phyloP scores from a whole-genome alignment of 2,888 invertebrate species.

The Hirtodrosophila histrioides region DNA sequence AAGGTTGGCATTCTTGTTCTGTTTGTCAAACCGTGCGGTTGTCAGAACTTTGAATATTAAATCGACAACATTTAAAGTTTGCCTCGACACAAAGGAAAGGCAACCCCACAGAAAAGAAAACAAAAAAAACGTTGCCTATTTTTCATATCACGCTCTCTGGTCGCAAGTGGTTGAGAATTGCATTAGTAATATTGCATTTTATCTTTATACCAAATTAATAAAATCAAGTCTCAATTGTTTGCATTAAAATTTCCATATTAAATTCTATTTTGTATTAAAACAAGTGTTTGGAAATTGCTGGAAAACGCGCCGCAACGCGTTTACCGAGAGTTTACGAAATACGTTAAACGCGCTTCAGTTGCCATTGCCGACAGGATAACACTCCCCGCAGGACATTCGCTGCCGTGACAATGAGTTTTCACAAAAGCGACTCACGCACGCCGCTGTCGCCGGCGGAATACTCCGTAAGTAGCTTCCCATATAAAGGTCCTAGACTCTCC shows the following conservation, averaged over 20 bases:
- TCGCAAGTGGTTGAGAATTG: constrained; percentile 62
- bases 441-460: constrained; percentile 83
- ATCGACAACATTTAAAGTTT: constrained; percentile 36
- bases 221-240: constrained; percentile 55
- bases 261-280: constrained; percentile 75
- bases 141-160: constrained; percentile 39
- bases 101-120: no score
- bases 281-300: constrained; percentile 77
- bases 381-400: constrained; percentile 34
- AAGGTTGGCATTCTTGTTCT: constrained; percentile 84
- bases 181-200: constrained; percentile 80
- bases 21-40: constrained; percentile 84
- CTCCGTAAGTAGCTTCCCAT: constrained; percentile 75
- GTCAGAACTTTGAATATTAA: constrained; percentile 65
- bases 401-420: constrained; percentile 82
- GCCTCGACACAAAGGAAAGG: constrained; percentile 26
- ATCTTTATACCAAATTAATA: constrained; percentile 43
- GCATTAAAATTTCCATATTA: constrained; percentile 69
- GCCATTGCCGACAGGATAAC: constrained; percentile 58
- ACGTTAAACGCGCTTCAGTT: constrained; percentile 51
- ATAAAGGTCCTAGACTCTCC: no score
- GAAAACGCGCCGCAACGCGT: constrained; percentile 56
- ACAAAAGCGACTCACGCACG: constrained; percentile 84
- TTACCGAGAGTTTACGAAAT: constrained; percentile 47
- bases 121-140: constrained; percentile 32